phyloP scores from a whole-genome alignment of 2,113 vertebrate species.

The Sinosuthora webbiana region DNA sequence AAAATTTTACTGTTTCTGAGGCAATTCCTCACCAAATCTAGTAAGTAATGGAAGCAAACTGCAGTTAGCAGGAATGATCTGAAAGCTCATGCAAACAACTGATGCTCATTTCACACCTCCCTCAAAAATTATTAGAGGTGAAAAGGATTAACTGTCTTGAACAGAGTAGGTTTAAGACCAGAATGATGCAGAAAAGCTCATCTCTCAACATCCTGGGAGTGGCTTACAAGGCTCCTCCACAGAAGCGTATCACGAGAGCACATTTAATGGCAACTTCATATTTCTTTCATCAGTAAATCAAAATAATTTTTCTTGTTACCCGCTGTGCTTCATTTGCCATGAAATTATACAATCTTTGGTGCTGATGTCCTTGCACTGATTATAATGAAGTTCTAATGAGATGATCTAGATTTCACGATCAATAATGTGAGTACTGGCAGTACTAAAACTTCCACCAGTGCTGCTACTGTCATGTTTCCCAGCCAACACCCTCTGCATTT shows the following conservation, averaged over 20 bases:
- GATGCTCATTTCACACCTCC: background rate
- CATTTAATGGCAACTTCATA: background rate
- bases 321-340: background rate
- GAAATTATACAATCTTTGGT: background rate
- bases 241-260: background rate
- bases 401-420: background rate
- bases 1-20: background rate
- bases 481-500: background rate
- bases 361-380: constrained; percentile 9
- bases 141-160: background rate
- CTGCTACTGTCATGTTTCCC: background rate
- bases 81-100: background rate
- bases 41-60: background rate
- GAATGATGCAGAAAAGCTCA: background rate
- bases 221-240: background rate
- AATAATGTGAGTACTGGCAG: background rate
- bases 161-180: background rate
- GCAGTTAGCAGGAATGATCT: background rate
- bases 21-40: background rate
- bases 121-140: background rate
- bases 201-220: background rate
- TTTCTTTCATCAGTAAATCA: background rate
- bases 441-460: background rate
- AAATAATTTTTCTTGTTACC: constrained; percentile 12
- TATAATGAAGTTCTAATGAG: constrained; percentile 9